phyloP scores from a whole-genome alignment of 2,888 invertebrate genomes.

The Archips xylosteana region DNA sequence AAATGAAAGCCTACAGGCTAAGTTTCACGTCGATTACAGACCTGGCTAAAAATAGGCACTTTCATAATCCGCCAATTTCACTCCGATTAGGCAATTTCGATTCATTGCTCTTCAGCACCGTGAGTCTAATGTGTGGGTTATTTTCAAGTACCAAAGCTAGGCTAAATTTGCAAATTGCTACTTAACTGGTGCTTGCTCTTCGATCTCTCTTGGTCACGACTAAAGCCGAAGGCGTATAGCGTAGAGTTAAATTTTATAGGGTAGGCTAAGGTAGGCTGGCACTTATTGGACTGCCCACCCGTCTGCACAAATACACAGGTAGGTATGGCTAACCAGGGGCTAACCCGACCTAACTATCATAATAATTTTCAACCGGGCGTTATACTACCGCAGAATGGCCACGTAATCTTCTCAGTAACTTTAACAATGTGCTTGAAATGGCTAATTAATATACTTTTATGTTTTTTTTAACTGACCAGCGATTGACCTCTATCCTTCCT shows the following conservation, averaged over 20 bases:
- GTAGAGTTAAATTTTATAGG: neutral
- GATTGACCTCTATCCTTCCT: too few species aligned
- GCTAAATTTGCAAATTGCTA: conserved; percentile 13
- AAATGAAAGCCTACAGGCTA: neutral
- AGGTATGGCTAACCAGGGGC: too few species aligned
- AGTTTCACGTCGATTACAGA: neutral
- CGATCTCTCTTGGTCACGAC: conserved; percentile 24
- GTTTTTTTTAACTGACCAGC: too few species aligned
- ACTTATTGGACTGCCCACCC: neutral
- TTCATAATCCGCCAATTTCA: conserved; percentile 5
- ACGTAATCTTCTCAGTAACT: too few species aligned
- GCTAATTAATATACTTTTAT: too few species aligned
- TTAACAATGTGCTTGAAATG: too few species aligned
- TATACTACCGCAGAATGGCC: too few species aligned
- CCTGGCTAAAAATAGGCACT: neutral
- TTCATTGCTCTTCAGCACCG: conserved; percentile 13
- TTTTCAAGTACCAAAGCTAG: neutral
- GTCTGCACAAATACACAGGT: conserved; percentile 1
- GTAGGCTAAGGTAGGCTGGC: neutral
- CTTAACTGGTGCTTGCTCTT: conserved; percentile 15
- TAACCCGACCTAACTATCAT: too few species aligned
- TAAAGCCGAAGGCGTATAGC: neutral
- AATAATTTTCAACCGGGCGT: too few species aligned
- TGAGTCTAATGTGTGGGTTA: conserved; percentile 22
- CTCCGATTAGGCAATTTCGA: conserved; percentile 1